Percentiles rank a stretch among this genome's conserved stretches.
Evolutionary conservation across 2,888 invertebrate species (phyloP).

Genomic region (Celastrina argiolus): DNA sequence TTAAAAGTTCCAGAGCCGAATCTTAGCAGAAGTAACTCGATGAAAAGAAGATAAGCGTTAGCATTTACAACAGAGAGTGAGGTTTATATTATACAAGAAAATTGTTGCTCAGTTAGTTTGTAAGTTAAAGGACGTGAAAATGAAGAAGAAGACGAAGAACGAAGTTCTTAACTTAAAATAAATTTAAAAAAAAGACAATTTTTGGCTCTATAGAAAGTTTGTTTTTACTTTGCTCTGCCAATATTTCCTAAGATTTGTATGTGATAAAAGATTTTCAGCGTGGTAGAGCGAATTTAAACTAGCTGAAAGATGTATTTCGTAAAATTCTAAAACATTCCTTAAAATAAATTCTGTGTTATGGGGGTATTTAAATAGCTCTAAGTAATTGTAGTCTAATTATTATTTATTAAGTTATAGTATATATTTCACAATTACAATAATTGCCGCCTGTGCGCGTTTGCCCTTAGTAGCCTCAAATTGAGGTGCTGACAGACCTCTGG

Average conservation of each 20-base stretch:
- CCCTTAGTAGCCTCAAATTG: slow-evolving; percentile 33
- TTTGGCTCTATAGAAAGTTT: background rate
- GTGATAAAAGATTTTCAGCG: background rate
- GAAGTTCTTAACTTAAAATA: no score
- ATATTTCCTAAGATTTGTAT: background rate
- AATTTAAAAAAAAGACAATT: background rate
- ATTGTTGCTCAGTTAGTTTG: slow-evolving; percentile 12
- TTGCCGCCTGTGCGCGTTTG: no score
- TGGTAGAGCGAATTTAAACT: background rate
- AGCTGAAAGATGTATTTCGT: background rate
- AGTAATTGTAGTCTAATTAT: background rate
- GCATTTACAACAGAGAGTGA: background rate
- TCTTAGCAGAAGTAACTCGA: slow-evolving; percentile 40
- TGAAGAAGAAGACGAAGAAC: no score
- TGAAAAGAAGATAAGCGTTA: slow-evolving; percentile 38
- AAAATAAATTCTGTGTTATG: background rate
- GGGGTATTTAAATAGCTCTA: slow-evolving; percentile 12
- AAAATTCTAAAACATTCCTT: background rate
- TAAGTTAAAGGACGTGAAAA: background rate
- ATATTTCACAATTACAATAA: slow-evolving; percentile 19
- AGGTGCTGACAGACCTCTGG: slow-evolving; percentile 34
- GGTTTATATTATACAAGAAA: background rate
- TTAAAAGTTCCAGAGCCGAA: slow-evolving; percentile 62
- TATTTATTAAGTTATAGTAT: slow-evolving; percentile 22
- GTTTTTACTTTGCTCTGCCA: background rate